phyloP scores from a whole-genome alignment of 2,797 vertebrate genomes.

The Vipera ursinii region DNA sequence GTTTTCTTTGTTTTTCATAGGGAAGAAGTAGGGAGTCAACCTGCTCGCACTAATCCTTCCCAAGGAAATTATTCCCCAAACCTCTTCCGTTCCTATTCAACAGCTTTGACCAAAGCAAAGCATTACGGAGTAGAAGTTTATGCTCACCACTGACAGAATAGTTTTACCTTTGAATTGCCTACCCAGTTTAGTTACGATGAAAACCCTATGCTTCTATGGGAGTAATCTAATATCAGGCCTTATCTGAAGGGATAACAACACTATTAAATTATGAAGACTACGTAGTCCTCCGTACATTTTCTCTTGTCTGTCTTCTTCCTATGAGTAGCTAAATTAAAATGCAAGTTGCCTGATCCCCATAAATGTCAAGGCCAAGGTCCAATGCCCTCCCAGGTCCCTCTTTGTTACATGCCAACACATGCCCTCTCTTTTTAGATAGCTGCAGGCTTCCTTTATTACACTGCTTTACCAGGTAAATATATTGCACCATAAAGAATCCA shows the following conservation, averaged over 20 bases:
- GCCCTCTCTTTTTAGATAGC: neutral
- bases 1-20: constrained; percentile 62
- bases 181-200: neutral
- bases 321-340: neutral
- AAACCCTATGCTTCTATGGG: neutral
- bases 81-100: constrained; percentile 14
- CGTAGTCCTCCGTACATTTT: neutral
- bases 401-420: neutral
- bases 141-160: constrained; percentile 36
- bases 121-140: constrained; percentile 36
- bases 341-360: neutral
- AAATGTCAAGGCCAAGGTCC: neutral
- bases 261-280: neutral
- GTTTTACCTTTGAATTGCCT: neutral
- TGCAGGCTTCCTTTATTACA: neutral
- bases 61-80: constrained; percentile 47
- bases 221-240: neutral
- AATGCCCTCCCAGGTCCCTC: no score
- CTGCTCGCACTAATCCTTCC: constrained; percentile 31
- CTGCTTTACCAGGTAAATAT: neutral
- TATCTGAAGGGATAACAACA: neutral
- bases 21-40: constrained; percentile 46
- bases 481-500: neutral
- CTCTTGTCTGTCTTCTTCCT: neutral
- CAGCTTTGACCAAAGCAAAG: constrained; percentile 42